These are phyloP conservation scores for Propithecus coquereli DNA, from an alignment of 2,113 vertebrate genomes.

Conservation along the genomic window DNA sequence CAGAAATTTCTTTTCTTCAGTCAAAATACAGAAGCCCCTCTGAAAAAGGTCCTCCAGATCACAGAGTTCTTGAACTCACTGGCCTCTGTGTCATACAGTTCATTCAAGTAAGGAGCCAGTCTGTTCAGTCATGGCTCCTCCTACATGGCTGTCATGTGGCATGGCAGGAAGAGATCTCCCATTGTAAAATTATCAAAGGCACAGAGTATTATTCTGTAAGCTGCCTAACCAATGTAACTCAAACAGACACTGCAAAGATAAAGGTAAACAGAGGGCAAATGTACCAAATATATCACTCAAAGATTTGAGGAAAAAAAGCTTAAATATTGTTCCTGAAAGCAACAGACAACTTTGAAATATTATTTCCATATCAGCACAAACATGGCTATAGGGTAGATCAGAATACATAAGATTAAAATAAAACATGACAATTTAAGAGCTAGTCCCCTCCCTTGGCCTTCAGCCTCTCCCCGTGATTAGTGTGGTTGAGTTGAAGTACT, in stretches of 20 bases:
- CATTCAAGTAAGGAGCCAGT: background rate
- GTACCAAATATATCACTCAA: background rate
- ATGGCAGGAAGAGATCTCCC: background rate
- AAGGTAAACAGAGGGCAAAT: background rate
- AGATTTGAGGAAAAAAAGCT: background rate
- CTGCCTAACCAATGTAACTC: background rate
- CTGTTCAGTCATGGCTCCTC: background rate
- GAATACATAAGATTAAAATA: background rate
- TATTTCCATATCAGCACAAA: background rate
- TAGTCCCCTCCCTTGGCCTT: background rate
- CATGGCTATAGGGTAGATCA: background rate
- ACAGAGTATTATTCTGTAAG: background rate
- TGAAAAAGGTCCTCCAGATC: background rate
- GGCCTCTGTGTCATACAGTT: background rate
- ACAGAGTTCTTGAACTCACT: background rate
- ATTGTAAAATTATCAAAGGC: background rate
- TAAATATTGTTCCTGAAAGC: background rate
- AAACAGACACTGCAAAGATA: background rate
- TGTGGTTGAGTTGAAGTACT: background rate
- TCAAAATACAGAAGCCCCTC: background rate
- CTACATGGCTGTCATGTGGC: background rate
- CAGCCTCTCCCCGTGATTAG: background rate
- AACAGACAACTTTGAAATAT: background rate
- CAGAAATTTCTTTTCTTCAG: background rate
- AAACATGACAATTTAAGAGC: background rate